Conservation (phyloP, 2,797 vertebrate genomes). For the Toxotes lorentzi region DNA sequence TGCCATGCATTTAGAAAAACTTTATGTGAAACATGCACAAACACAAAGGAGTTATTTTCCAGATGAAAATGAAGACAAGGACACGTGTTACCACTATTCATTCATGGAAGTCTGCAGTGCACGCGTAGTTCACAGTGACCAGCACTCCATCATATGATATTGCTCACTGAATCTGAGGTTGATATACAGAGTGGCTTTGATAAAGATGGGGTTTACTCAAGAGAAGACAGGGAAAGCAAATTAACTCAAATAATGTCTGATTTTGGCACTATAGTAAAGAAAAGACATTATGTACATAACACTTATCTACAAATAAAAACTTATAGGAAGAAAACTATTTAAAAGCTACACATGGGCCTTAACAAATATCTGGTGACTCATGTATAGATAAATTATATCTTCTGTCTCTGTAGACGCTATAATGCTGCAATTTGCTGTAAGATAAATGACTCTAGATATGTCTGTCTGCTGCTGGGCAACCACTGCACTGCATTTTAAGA, state of each 20-base stretch:
- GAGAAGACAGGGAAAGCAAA: not conserved
- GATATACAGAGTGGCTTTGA: not conserved
- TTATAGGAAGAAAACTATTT: not conserved
- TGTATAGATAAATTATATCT: not conserved
- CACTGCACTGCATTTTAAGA: conserved; percentile 10
- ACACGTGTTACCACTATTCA: conserved; percentile 42
- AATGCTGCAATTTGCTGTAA: not conserved
- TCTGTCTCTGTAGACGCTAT: not conserved
- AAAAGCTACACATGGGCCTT: not conserved
- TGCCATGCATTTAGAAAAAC: conserved; percentile 48
- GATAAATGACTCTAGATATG: conserved; percentile 5
- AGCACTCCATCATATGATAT: conserved; percentile 14
- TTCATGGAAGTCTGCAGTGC: conserved; percentile 38
- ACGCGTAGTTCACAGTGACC: conserved; percentile 20
- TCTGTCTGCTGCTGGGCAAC: not conserved
- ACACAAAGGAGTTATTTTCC: conserved; percentile 37
- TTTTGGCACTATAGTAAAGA: not conserved
- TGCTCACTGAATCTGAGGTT: conserved; percentile 19
- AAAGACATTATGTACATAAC: not conserved
- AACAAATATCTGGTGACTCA: not conserved
- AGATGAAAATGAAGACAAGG: conserved; percentile 42
- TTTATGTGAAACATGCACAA: conserved; percentile 58
- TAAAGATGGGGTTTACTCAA: conserved; percentile 1
- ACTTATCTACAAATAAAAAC: not conserved
- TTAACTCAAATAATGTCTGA: not conserved